phyloP scores from a whole-genome alignment of 2,888 invertebrate species.

The Hydroisotoma schaefferi region DNA sequence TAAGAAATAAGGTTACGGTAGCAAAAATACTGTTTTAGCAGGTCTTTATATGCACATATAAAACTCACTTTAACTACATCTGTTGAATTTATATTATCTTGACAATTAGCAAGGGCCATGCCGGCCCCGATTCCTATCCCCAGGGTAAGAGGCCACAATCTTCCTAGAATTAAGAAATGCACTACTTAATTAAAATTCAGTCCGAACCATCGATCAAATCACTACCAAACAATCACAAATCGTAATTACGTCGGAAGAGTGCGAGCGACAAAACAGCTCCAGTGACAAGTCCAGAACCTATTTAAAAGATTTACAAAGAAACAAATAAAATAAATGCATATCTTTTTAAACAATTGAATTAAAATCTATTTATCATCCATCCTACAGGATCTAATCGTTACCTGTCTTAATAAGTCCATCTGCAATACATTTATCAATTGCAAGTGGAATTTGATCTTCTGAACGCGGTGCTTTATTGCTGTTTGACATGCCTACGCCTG shows the following conservation, averaged over 20 bases:
- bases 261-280: slow-evolving; percentile 78
- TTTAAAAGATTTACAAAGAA: neutral
- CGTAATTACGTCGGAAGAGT: slow-evolving; percentile 67
- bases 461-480: slow-evolving; percentile 9
- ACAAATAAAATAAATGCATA: neutral
- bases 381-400: slow-evolving; percentile 16
- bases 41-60: too few relatives aligned
- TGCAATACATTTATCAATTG: slow-evolving; percentile 44
- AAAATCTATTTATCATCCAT: too few relatives aligned
- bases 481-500: slow-evolving; percentile 6
- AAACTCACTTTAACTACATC: slow-evolving; percentile 23
- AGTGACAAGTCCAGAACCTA: slow-evolving; percentile 75
- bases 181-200: slow-evolving; percentile 12
- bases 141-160: slow-evolving; percentile 81
- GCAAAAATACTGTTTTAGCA: too few relatives aligned
- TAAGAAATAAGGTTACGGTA: too few relatives aligned
- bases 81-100: slow-evolving; percentile 59
- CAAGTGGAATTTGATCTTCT: slow-evolving; percentile 41
- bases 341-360: neutral
- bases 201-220: neutral
- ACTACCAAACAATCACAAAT: slow-evolving; percentile 5
- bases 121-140: slow-evolving; percentile 89
- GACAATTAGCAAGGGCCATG: slow-evolving; percentile 83
- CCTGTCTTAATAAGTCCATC: slow-evolving; percentile 46
- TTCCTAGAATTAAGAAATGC: slow-evolving; percentile 57